These are phyloP conservation scores for Torymus tubicola DNA, from an alignment of 2,888 invertebrate species.

Conservation along the genomic window DNA sequence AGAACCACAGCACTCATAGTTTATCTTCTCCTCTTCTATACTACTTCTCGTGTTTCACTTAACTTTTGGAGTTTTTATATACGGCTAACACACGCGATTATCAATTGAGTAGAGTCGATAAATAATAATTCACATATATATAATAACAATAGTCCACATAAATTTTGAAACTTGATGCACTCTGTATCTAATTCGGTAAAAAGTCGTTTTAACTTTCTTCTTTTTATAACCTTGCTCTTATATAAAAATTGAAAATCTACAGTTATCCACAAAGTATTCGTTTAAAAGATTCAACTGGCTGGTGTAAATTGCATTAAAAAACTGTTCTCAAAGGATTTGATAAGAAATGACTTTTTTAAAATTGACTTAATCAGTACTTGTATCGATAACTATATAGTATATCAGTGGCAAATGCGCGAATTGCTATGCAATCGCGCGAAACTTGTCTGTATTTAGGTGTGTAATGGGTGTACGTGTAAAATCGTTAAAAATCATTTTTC, in stretches of 20 bases:
- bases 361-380: conserved; percentile 41
- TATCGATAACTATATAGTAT: conserved; percentile 6
- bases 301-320: conserved; percentile 18
- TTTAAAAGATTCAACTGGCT: not conserved
- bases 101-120: conserved; percentile 40
- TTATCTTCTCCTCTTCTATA: not conserved
- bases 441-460: no score
- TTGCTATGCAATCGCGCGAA: not conserved
- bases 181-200: not conserved
- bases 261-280: no score
- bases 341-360: not conserved
- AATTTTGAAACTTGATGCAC: conserved; percentile 4
- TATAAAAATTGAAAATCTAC: no score
- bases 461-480: not conserved
- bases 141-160: not conserved
- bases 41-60: not conserved
- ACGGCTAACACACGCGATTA: conserved; percentile 3
- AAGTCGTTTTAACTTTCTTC: no score
- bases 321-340: conserved; percentile 1
- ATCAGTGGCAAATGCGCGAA: not conserved
- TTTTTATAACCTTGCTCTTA: no score
- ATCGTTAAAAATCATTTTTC: conserved; percentile 6
- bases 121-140: not conserved
- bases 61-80: not conserved
- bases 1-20: conserved; percentile 43